Conservation (phyloP, 2,113 vertebrate species). For the Garra rufa region DNA sequence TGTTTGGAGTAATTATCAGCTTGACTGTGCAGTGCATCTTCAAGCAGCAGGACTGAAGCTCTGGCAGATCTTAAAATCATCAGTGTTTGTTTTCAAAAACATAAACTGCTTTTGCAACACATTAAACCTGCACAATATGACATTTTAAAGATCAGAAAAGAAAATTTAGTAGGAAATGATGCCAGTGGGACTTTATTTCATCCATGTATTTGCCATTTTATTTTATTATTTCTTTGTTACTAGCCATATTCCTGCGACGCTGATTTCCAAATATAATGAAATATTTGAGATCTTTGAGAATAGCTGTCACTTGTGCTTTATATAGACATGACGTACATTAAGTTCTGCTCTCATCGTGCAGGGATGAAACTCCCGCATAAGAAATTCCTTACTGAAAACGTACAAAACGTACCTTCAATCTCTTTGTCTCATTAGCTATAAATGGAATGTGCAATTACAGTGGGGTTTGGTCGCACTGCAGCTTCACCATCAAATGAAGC, state of each 20-base stretch:
- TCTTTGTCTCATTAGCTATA: conserved; percentile 8
- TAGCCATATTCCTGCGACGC: not conserved
- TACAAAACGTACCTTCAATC: not conserved
- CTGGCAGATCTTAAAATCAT: not conserved
- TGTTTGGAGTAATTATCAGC: conserved; percentile 24
- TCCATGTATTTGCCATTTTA: too few relatives aligned
- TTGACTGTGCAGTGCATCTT: not conserved
- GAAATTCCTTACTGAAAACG: not conserved
- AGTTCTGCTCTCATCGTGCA: not conserved
- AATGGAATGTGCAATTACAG: conserved; percentile 18
- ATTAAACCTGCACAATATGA: not conserved
- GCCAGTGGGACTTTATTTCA: not conserved
- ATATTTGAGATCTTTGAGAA: not conserved
- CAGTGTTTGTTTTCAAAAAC: not conserved
- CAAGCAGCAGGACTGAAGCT: not conserved
- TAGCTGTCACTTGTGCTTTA: not conserved
- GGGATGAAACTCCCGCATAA: not conserved
- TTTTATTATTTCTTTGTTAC: too few relatives aligned
- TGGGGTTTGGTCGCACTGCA: not conserved
- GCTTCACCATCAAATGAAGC: not conserved
- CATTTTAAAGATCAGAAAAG: not conserved
- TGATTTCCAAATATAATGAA: not conserved
- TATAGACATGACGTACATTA: not conserved
- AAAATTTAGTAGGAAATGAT: not conserved
- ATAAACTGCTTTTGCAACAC: not conserved